Evolutionary conservation across 2,888 invertebrate species (phyloP), one percentile per base, ranked within the genome.

Genomic region (Sminthurinus aureus): DNA sequence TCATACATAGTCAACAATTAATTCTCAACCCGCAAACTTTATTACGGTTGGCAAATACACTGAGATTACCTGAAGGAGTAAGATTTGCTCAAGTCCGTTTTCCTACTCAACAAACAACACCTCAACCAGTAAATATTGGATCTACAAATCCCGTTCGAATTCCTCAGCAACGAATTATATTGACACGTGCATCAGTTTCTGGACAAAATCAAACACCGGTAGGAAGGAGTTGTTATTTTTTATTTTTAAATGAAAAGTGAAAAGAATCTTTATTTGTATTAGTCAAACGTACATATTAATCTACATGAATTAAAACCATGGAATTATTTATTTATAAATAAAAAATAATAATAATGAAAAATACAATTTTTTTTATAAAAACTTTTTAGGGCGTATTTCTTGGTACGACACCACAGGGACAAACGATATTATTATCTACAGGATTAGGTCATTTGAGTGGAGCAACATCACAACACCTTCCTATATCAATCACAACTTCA

Each of bases 351-450:
- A 20, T 22, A 51, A 4, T 24, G 52, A n/a, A n/a, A n/a, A n/a
- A n/a, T 24, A 79, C 6, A 38, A 38, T 38, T 4, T 38, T 1
- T 81, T 24, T 74, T 52, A 75, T 76, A 11, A 79, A 22, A 38
- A 66, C 11, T 73, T 71, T 50, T 71, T 71, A 85, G 86, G 87
- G 87, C 58, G 85, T 88, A 12, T 83, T 88, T 13, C 84, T 88
- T 11, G 87, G 87, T 9, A 87, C 87, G 76, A 88, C 87, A 8
- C 82, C 87, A 9, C 85, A 84, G 18, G 88, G 88, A 1, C 88
- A 88, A 84, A 88, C 88, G 4, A 86, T 88, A 0, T 86, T 88
- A n/a, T 79, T 88, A 38, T 86, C 87, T n/a, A 85, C 87, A 26
- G 82, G 79, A 18, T 81, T 85, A 13, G 58, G 76, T 38, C 38